Conservation (phyloP, 1,140 invertebrate species). For the Brachionus koreanus region DNA sequence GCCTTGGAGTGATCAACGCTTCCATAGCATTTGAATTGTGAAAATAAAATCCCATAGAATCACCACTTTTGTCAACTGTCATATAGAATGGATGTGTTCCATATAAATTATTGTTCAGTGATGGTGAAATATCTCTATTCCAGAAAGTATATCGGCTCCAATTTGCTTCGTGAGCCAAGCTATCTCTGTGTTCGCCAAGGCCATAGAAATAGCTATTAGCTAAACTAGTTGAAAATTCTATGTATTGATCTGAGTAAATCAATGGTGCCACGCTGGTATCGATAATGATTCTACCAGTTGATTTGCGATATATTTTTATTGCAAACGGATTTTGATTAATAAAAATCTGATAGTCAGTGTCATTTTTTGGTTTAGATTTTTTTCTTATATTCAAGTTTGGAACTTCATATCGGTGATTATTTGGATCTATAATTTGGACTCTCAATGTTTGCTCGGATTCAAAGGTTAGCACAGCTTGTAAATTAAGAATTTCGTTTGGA, state of each 20-base stretch:
- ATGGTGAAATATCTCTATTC: constrained; percentile 33
- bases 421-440: constrained; percentile 50
- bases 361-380: background rate
- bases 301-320: constrained; percentile 1
- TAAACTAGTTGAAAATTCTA: constrained; percentile 45
- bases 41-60: constrained; percentile 53
- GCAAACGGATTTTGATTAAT: constrained; percentile 40
- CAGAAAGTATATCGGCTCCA: constrained; percentile 47
- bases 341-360: constrained; percentile 48
- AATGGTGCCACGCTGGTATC: constrained; percentile 45
- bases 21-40: constrained; percentile 55
- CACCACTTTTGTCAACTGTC: constrained; percentile 60
- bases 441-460: background rate
- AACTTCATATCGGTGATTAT: constrained; percentile 54
- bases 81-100: constrained; percentile 71
- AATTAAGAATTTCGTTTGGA: background rate
- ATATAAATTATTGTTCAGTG: constrained; percentile 4
- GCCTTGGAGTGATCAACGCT: constrained; percentile 51
- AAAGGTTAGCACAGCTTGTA: background rate
- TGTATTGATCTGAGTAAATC: constrained; percentile 46
- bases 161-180: background rate
- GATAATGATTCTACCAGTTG: background rate
- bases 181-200: constrained; percentile 44
- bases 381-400: constrained; percentile 45
- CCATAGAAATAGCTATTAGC: constrained; percentile 46